Conservation (phyloP, 2,113 vertebrate genomes). For the Casuarius casuarius region DNA sequence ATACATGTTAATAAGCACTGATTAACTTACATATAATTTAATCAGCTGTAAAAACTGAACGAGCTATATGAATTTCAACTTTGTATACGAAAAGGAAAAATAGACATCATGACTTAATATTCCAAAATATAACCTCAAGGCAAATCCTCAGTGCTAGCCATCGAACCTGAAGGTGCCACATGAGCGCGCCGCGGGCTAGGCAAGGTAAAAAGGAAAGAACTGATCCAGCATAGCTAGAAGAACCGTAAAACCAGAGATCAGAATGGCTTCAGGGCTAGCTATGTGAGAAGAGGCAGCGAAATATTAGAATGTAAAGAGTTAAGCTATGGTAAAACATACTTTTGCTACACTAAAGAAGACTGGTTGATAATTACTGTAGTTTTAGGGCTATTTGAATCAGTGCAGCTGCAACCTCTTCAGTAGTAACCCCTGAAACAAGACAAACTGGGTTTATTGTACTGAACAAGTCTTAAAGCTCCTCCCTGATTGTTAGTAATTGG, state of each 20-base stretch:
- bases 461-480: constrained; percentile 90
- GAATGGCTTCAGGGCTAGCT: constrained; percentile 31
- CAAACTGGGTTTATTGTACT: constrained; percentile 92
- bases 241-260: not conserved
- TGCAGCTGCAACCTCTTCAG: constrained; percentile 99
- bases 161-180: rapidly evolving
- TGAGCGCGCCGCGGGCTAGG: not conserved
- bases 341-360: constrained; percentile 89
- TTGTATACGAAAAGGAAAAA: not conserved
- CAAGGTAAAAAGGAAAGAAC: not conserved
- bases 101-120: not conserved
- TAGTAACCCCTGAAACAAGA: constrained; percentile 91
- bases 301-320: constrained; percentile 81
- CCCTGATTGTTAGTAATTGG: constrained; percentile 98
- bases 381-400: constrained; percentile 88
- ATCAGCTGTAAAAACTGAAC: not conserved
- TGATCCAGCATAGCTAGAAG: not conserved
- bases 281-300: constrained; percentile 2
- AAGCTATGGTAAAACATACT: constrained; percentile 88
- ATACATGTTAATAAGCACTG: not conserved
- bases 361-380: constrained; percentile 96
- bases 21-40: not conserved
- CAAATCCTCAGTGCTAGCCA: not conserved
- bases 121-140: not conserved
- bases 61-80: not conserved